Evolutionary conservation across 2,888 invertebrate species (phyloP).

Genomic region (Nineta flava): DNA sequence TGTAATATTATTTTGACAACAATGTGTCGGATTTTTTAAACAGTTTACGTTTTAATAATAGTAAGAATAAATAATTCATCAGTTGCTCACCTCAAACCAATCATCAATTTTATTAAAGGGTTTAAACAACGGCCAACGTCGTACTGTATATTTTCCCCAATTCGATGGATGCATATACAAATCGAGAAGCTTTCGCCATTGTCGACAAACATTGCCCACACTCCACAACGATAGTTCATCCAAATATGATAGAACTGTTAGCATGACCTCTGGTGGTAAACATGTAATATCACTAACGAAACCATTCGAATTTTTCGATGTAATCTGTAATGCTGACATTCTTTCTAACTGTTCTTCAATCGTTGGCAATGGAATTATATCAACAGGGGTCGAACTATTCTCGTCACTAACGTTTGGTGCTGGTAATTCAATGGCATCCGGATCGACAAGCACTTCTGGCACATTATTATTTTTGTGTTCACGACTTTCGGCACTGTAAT

Average conservation of each 20-base stretch:
- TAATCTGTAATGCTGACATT: neutral
- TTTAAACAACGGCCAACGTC: conserved; percentile 75
- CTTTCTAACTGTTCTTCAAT: neutral
- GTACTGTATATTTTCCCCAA: conserved; percentile 63
- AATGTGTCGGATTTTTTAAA: no score
- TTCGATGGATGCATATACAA: conserved; percentile 60
- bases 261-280: conserved; percentile 23
- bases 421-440: conserved; percentile 7
- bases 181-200: conserved; percentile 69
- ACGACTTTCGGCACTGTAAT: conserved; percentile 10
- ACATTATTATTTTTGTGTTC: conserved; percentile 12
- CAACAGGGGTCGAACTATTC: neutral
- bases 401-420: neutral
- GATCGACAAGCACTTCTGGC: no score
- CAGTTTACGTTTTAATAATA: no score
- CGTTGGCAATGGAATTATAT: neutral
- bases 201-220: conserved; percentile 69
- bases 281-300: conserved; percentile 14
- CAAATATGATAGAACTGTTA: conserved; percentile 74
- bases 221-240: conserved; percentile 87
- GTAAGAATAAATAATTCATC: no score
- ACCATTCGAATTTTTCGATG: neutral
- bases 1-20: no score
- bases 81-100: conserved; percentile 52
- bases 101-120: conserved; percentile 53